These are phyloP conservation scores for Andrena camellia DNA, from an alignment of 2,888 invertebrate genomes.

Conservation along the genomic window DNA sequence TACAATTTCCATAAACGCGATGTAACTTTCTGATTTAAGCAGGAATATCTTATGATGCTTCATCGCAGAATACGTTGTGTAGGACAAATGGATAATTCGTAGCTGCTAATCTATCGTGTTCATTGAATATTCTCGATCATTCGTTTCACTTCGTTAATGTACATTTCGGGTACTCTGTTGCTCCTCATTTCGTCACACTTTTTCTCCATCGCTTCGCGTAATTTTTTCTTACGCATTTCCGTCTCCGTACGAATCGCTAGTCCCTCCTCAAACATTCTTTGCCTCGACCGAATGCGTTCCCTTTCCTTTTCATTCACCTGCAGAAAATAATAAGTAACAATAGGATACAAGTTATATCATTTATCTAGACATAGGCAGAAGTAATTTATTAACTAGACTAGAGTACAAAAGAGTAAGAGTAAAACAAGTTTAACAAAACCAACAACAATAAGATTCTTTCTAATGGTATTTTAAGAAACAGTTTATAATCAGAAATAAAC, in stretches of 20 bases:
- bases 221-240: conserved; percentile 86
- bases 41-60: conserved; percentile 12
- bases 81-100: conserved; percentile 19
- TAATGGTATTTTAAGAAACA: background rate
- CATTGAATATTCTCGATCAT: conserved; percentile 79
- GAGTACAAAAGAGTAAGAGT: background rate
- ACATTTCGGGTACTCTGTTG: conserved; percentile 87
- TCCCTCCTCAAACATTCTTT: conserved; percentile 89
- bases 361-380: background rate
- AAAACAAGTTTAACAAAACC: background rate
- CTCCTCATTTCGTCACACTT: conserved; percentile 88
- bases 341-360: background rate
- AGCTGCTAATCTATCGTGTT: conserved; percentile 34
- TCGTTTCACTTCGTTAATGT: conserved; percentile 86
- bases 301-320: conserved; percentile 89
- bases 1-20: conserved; percentile 56
- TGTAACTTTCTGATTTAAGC: background rate
- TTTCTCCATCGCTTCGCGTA: conserved; percentile 86
- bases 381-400: background rate
- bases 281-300: conserved; percentile 87
- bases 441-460: background rate
- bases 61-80: conserved; percentile 19
- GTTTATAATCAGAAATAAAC: background rate
- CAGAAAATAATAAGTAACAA: background rate
- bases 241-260: conserved; percentile 88